Evolutionary conservation across 2,797 vertebrate genomes (phyloP), one percentile per base, ranked within the genome.

Genomic region (Falco peregrinus): DNA sequence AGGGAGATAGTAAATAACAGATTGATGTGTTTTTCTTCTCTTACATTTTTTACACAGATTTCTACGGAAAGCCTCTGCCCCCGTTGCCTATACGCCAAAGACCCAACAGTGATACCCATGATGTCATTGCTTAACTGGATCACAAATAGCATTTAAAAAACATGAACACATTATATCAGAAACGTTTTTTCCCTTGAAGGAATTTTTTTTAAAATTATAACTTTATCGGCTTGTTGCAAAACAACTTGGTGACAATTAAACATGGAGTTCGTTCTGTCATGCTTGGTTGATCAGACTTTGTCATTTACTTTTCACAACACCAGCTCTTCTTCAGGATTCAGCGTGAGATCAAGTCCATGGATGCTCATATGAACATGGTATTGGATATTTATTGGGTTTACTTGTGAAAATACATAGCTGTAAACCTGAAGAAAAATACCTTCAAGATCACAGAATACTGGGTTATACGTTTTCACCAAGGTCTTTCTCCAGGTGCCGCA

Each of bases 31-130:
- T 54, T 81, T 92, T 94, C 33, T 89, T 74, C 83, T 96, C 64
- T 96, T 84, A 6, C 39, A 57, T 94, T 84, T 90, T 78, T 84
- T 37, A 19, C 5, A 10, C 91, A 98, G 98, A 98, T 98, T 98
- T 98, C 97, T 98, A 92, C 97, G 99, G 99, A 93, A 99, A 99
- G 97, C 99, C 99, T 47, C 98, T 99, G 82, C 99, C 99, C 29
- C 99, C 99, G 0, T 96, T 99, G n/a, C 97, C 98, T 61, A 89
- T 98, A 74, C 98, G 98, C 96, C 99, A 98, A 92, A 98, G 97
- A 97, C 99, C 99, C 65, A 99, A 99, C 93, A 98, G 99, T 65
- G 99, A 99, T 89, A 95, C 98, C 77, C 98, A 99, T 12, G 98
- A 99, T 92, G 90, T 99, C 95, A 98, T 99, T 96, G 98, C 98